These are phyloP conservation scores for Xestia xanthographa DNA, from an alignment of 2,888 invertebrate species.

Conservation along the genomic window DNA sequence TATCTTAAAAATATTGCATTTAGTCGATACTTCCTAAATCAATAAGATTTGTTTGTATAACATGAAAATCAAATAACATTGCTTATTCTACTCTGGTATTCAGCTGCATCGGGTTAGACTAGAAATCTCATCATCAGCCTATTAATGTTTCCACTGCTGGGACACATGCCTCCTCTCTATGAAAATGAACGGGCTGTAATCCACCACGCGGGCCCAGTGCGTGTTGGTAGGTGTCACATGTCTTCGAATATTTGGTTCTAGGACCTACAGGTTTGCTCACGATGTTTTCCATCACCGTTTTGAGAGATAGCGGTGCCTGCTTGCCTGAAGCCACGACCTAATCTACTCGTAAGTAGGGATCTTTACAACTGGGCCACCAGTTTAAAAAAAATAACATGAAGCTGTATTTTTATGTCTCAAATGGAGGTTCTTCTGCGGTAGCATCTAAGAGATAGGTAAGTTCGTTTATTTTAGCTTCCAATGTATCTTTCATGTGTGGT, in stretches of 20 bases:
- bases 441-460: slow-evolving; percentile 79
- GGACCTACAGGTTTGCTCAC: not conserved
- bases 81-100: too few species aligned
- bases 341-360: not conserved
- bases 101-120: too few species aligned
- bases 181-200: not conserved
- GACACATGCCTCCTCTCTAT: not conserved
- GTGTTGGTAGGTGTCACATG: not conserved
- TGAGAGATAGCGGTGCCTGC: not conserved
- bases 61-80: not conserved
- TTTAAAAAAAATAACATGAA: not conserved
- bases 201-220: too few species aligned
- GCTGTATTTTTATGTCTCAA: not conserved
- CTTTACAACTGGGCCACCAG: not conserved
- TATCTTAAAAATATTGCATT: not conserved
- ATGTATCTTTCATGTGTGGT: slow-evolving; percentile 89
- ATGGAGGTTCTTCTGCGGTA: slow-evolving; percentile 60
- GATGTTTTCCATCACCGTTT: not conserved
- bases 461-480: slow-evolving; percentile 87
- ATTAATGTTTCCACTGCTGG: not conserved
- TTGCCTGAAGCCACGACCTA: not conserved
- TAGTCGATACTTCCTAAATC: not conserved
- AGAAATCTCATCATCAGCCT: too few species aligned
- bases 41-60: not conserved
- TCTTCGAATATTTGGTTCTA: not conserved